These are phyloP conservation scores for Mastomys coucha DNA, from an alignment of 2,113 vertebrate species.

Conservation along the genomic window DNA sequence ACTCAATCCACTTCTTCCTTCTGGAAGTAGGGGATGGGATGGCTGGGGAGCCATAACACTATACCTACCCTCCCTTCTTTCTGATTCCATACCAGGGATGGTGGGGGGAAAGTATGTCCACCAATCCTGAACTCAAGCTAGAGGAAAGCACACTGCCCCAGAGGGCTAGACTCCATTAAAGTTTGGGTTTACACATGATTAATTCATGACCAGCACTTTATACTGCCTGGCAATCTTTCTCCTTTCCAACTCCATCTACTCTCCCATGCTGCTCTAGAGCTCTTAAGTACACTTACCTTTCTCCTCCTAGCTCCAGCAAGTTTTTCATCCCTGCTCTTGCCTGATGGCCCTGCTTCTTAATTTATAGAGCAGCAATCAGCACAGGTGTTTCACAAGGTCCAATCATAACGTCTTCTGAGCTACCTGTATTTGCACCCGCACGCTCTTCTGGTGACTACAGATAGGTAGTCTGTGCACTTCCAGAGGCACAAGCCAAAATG, in stretches of 20 bases:
- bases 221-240: background rate
- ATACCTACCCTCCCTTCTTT: background rate
- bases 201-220: background rate
- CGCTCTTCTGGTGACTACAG: background rate
- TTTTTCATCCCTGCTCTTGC: background rate
- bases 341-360: background rate
- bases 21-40: too few species aligned
- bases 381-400: background rate
- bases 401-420: background rate
- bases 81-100: background rate
- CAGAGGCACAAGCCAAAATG: background rate
- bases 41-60: too few species aligned
- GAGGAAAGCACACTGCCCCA: background rate
- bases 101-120: too few species aligned
- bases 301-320: too few species aligned
- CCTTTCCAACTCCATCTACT: background rate
- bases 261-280: background rate
- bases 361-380: background rate
- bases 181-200: background rate
- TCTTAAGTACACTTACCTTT: background rate
- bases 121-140: background rate
- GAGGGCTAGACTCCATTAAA: background rate
- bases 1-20: background rate
- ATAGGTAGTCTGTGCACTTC: background rate
- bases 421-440: background rate